Evolutionary conservation across 1,140 invertebrate genomes (phyloP).

Genomic region (Solenopsis invicta): DNA sequence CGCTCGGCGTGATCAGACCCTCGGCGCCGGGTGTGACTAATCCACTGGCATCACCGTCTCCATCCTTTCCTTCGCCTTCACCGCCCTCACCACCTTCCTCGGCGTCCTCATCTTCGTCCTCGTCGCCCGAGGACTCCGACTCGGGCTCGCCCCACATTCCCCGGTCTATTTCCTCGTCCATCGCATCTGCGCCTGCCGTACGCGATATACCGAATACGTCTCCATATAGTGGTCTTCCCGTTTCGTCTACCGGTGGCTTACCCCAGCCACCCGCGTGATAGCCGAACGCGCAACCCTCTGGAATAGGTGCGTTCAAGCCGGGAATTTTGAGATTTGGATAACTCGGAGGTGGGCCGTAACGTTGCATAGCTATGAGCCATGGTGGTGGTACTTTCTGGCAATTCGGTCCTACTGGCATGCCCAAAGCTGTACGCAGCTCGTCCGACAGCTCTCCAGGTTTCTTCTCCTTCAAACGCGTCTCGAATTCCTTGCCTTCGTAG

Average conservation of each 20-base stretch:
- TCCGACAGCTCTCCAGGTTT: slow-evolving; percentile 99
- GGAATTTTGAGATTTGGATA: slow-evolving; percentile 99
- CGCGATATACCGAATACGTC: slow-evolving; percentile 96
- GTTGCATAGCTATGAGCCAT: slow-evolving; percentile 99
- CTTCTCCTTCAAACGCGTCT: slow-evolving; percentile 98
- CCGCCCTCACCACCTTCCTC: slow-evolving; percentile 91
- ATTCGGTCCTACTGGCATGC: slow-evolving; percentile 98
- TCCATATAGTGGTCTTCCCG: slow-evolving; percentile 98
- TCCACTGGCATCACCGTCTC: slow-evolving; percentile 91
- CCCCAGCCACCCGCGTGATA: slow-evolving; percentile 99
- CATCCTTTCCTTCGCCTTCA: slow-evolving; percentile 90
- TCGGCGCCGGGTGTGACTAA: slow-evolving; percentile 93
- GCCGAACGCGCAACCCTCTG: slow-evolving; percentile 98
- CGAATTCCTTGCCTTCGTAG: slow-evolving; percentile 99
- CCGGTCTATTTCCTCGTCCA: slow-evolving; percentile 96
- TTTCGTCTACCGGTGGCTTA: slow-evolving; percentile 99
- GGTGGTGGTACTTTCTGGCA: slow-evolving; percentile 97
- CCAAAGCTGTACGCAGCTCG: slow-evolving; percentile 97
- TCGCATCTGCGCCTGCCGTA: slow-evolving; percentile 88
- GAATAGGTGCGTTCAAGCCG: slow-evolving; percentile 96
- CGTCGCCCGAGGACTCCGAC: slow-evolving; percentile 96
- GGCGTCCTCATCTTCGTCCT: slow-evolving; percentile 93
- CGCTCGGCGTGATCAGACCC: slow-evolving; percentile 97
- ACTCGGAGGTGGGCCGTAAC: slow-evolving; percentile 99
- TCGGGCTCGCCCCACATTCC: slow-evolving; percentile 99